Conservation (phyloP, 2,888 invertebrate species). For the Macroteleia sp. region DNA sequence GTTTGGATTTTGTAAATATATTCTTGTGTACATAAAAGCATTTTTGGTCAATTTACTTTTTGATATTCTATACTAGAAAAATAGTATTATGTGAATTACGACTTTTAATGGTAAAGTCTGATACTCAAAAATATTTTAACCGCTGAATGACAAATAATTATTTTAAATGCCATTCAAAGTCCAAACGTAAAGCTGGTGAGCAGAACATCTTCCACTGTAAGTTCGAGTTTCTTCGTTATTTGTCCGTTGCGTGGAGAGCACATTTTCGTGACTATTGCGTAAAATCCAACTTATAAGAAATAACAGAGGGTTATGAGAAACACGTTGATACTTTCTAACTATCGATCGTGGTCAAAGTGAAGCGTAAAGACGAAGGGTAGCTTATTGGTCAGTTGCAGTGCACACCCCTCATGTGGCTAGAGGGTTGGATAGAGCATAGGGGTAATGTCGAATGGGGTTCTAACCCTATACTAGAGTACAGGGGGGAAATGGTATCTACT, state of each 20-base stretch:
- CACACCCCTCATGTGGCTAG: conserved; percentile 73
- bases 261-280: conserved; percentile 45
- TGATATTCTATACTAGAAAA: too few relatives aligned
- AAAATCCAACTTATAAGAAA: conserved; percentile 57
- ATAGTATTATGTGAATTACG: too few relatives aligned
- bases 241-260: conserved; percentile 2
- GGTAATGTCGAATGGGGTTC: conserved; percentile 70
- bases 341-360: conserved; percentile 76
- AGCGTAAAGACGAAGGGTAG: conserved; percentile 74
- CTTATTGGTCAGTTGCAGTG: conserved; percentile 82
- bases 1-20: too few relatives aligned
- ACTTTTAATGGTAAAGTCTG: too few relatives aligned
- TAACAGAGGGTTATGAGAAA: conserved; percentile 59
- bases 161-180: too few relatives aligned
- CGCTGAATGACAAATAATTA: too few relatives aligned
- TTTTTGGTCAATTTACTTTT: too few relatives aligned
- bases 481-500: conserved; percentile 64
- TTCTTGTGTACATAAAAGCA: too few relatives aligned
- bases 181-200: too few relatives aligned
- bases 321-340: conserved; percentile 73
- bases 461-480: conserved; percentile 70
- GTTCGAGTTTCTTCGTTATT: conserved; percentile 8
- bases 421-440: conserved; percentile 72
- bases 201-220: too few relatives aligned
- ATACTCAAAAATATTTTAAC: too few relatives aligned